Base-by-base conservation (phyloP, 2,888 invertebrate genomes). In the Cyaniris semiargus region DNA sequence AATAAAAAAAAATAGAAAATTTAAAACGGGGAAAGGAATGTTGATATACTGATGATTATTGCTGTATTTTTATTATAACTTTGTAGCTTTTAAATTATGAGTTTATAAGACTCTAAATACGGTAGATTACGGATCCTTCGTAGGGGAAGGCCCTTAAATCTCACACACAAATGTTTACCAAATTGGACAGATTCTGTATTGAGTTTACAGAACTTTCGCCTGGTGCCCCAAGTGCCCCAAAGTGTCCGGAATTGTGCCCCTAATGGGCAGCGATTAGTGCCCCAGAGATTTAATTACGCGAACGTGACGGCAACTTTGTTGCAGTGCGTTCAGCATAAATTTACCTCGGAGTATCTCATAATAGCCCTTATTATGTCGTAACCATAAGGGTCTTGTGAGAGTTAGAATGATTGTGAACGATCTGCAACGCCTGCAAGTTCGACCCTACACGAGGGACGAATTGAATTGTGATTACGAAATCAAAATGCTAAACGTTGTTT, bases 251-350 rank as follows among this genome's bases (percentile, higher is more conserved):
- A 60, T 60, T 60, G 60, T 60, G 23, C 23, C 60, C 60, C 60
- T 60, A 60, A 60, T 60, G 60, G 60, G 23, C 60, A 27, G 60
- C 60, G 60, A 60, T 60, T 60, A 60, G 60, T 60, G 60, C 23
- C 60, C 60, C 60, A 60, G 60, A 60, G 60, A 60, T 60, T 60
- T 60, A 60, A 60, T 60, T 60, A 60, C 60, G 23, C 13, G 13
- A 13, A 60, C 60, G 60, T 60, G 60, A 60, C 60, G 23, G 13
- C 23, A 60, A 60, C 23, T 60, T 60, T 1, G 60, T 13, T 2
- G 60, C 60, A 44, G 44, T 44, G 44, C 44, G 44, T 3, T 44
- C 44, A 44, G 10, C 44, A 44, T 44, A 0, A 10, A 44, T 44
- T 44, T 3, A 13, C 44, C 44, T 44, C 44, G 3, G 13, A 44